Conservation (phyloP, 2,113 vertebrate genomes). For the Microcebus lehilahytsara region DNA sequence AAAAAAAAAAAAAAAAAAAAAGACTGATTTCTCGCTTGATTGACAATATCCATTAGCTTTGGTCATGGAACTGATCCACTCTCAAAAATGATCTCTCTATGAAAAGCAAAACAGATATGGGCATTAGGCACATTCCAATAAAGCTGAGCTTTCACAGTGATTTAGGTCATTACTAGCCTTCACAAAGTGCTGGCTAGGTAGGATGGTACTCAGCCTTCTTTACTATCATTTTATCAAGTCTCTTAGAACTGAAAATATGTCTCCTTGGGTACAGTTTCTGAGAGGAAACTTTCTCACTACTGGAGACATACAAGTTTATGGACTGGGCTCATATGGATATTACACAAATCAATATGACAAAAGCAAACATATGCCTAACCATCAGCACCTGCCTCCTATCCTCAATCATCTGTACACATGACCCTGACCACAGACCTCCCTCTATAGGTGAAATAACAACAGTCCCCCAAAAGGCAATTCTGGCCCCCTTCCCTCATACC, state of each 20-base stretch:
- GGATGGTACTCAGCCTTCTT: background rate
- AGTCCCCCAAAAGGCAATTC: background rate
- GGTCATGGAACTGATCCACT: background rate
- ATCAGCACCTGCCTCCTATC: background rate
- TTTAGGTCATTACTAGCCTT: background rate
- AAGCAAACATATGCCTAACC: slow-evolving; percentile 19
- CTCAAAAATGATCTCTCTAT: background rate
- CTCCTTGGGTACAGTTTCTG: slow-evolving; percentile 29
- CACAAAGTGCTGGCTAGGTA: background rate
- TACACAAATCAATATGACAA: background rate
- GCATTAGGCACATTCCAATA: background rate
- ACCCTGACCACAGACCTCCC: background rate
- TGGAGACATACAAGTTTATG: background rate
- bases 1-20: background rate
- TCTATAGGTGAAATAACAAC: background rate
- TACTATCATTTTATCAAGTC: background rate
- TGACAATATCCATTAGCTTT: background rate
- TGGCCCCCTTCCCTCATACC: slow-evolving; percentile 86
- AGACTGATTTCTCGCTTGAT: background rate
- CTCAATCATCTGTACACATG: background rate
- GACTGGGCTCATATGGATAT: background rate
- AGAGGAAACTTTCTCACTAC: slow-evolving; percentile 9
- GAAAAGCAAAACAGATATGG: background rate
- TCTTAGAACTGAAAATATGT: slow-evolving; percentile 39
- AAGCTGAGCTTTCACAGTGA: background rate